Evolutionary conservation across 1,140 invertebrate species (phyloP).

Genomic region (Leptinotarsa defecta): DNA sequence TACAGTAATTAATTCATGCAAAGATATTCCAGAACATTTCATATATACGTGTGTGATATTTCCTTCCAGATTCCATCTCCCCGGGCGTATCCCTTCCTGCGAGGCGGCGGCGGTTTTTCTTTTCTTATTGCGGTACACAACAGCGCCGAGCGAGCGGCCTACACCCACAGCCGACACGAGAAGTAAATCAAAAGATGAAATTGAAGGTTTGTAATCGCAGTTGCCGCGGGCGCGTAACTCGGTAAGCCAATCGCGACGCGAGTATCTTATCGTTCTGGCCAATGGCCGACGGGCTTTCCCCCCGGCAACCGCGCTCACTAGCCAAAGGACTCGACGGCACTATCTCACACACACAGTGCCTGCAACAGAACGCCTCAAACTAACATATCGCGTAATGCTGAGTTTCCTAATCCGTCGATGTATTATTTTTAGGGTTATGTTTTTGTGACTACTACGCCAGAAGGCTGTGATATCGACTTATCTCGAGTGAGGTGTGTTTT

Average conservation of each 20-base stretch:
- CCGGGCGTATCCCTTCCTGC: neutral
- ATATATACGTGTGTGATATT: constrained; percentile 5
- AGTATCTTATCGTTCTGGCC: constrained; percentile 46
- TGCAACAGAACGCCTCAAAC: constrained; percentile 51
- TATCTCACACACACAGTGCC: constrained; percentile 49
- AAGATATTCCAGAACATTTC: constrained; percentile 1
- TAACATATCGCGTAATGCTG: constrained; percentile 33
- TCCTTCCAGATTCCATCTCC: constrained; percentile 12
- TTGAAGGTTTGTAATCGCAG: constrained; percentile 52
- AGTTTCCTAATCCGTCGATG: constrained; percentile 6
- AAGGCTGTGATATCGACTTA: constrained; percentile 13
- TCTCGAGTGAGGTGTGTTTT: constrained; percentile 1
- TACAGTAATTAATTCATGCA: constrained; percentile 6
- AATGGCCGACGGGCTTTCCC: constrained; percentile 52
- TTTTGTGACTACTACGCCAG: constrained; percentile 4
- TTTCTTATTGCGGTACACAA: constrained; percentile 26
- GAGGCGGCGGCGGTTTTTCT: neutral
- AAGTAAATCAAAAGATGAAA: constrained; percentile 54
- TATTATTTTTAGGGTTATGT: constrained; percentile 13
- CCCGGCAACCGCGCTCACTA: constrained; percentile 44
- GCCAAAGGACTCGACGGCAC: constrained; percentile 47
- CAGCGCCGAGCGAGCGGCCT: constrained; percentile 27
- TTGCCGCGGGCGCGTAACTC: constrained; percentile 50
- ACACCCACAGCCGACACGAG: constrained; percentile 42
- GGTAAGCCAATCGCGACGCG: constrained; percentile 49